Base-by-base conservation (phyloP, 2,888 invertebrate species). In the Atherix ibis region DNA sequence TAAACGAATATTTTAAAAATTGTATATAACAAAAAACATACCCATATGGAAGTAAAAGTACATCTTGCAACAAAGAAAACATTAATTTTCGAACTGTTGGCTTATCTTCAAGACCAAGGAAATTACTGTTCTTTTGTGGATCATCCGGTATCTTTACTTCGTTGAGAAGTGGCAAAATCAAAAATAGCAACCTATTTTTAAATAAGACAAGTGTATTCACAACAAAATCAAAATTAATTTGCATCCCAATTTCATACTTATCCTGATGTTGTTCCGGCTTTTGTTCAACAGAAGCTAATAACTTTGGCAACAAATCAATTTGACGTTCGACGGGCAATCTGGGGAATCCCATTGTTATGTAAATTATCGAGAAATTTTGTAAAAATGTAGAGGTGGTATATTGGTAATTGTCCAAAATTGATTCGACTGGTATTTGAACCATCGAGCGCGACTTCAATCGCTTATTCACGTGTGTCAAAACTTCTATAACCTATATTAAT, bases 311-410 rank as follows among this genome's bases (percentile, higher is more conserved):
- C 39, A 89, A 58, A 42, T 72, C 71, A 4, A 76, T 67, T 58
- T 88, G 88, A 49, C 80, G 73, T 8, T 75, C 76, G 31, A 71
- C 61, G 9, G 77, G 69, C 46, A 91, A 62, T 34, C 92, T 68
- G 1, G 89, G 87, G 62, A 75, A 92, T 6, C 92, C 92, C 71
- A 88, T 72, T 52, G 85, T 88, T 41, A 94, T 79, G 55, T 92
- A 94, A 48, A 94, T 85, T 36, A 92, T 84, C 9, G 87, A 75
- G 54, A 94, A 92, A 59, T 94, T 94, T 80, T 89, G 65, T 14
- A 70, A 69, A 50, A 54, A 50, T 76, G 80, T 66, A 76, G 88
- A 50, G 75, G 72, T 64, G 4, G 82, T 73, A 48, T 83, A 79
- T 49, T 73, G 71, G 58, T 89, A 92, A 42, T 84, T 80, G 31